These are phyloP conservation scores for Crotalus helleri DNA, from an alignment of 2,113 vertebrate species.

Conservation along the genomic window DNA sequence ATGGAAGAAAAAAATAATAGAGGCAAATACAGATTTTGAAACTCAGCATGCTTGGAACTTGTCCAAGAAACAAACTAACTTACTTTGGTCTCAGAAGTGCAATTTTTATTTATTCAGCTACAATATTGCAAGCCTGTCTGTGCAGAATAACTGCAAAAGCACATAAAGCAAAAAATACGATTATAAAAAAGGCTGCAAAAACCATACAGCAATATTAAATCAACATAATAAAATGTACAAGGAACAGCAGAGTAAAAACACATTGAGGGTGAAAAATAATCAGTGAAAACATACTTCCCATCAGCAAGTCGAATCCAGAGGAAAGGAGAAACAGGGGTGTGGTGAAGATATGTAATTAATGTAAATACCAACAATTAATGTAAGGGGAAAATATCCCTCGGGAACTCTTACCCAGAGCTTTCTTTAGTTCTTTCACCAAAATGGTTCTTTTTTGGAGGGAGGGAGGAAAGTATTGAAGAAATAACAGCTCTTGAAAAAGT, in stretches of 20 bases:
- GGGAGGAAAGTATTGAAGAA: neutral
- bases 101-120: neutral
- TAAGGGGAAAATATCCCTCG: neutral
- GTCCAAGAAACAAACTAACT: neutral
- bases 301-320: neutral
- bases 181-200: neutral
- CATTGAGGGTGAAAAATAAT: neutral
- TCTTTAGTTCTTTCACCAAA: neutral
- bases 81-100: neutral
- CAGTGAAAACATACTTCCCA: neutral
- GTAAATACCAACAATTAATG: neutral
- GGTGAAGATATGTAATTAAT: neutral
- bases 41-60: neutral
- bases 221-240: neutral
- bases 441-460: neutral
- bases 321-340: neutral
- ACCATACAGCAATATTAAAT: neutral
- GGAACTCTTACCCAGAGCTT: neutral
- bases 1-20: neutral
- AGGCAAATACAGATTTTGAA: neutral
- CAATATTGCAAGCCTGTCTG: neutral
- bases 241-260: neutral
- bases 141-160: neutral
- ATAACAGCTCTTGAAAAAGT: neutral
- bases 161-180: neutral